phyloP scores from a whole-genome alignment of 2,888 invertebrate species.

The Lacanobia wlatinum region DNA sequence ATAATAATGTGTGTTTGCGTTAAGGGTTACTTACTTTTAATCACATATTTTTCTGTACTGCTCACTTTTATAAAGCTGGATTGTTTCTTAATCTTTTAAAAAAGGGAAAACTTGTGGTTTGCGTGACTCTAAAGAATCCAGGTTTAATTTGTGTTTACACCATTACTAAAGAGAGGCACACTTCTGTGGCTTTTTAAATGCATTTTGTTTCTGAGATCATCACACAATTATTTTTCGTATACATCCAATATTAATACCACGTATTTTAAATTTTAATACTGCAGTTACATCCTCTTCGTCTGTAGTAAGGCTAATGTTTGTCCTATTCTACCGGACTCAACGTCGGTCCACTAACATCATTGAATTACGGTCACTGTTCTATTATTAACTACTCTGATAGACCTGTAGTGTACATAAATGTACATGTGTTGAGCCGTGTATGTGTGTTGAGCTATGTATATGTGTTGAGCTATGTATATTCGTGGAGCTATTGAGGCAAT shows the following conservation, averaged over 20 bases:
- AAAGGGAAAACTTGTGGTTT: too few species aligned
- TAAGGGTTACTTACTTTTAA: neutral
- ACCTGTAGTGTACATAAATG: neutral
- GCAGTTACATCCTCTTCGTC: neutral
- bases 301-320: neutral
- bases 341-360: slow-evolving; percentile 6
- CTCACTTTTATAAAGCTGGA: too few species aligned
- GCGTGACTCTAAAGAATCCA: too few species aligned
- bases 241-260: neutral
- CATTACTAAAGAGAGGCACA: neutral
- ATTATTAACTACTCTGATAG: slow-evolving; percentile 42
- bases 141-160: too few species aligned
- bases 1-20: slow-evolving; percentile 13
- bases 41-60: neutral
- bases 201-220: neutral
- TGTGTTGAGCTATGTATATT: neutral
- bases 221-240: too few species aligned
- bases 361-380: slow-evolving; percentile 37
- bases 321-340: neutral
- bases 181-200: neutral
- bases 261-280: neutral
- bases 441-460: neutral
- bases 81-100: too few species aligned
- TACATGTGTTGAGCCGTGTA: neutral
- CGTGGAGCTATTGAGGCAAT: slow-evolving; percentile 5